A percentile compares a stretch with the other conserved stretches of the same genome.
Conservation (phyloP, 2,113 vertebrate genomes). For the Mugil cephalus region DNA sequence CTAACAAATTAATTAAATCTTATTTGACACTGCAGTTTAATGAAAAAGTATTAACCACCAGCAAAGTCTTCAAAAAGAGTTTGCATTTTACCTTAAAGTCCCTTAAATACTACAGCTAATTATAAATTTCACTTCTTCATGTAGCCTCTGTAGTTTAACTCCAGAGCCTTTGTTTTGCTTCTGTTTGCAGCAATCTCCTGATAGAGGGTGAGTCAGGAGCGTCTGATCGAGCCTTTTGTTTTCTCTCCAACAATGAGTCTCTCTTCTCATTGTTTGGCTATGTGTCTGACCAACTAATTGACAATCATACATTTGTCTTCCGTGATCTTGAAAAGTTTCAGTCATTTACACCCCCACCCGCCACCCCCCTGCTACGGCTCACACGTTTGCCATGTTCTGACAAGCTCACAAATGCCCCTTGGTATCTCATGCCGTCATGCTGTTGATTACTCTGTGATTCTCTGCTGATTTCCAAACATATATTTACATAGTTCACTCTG, state of each 20-base stretch:
- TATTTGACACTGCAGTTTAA: too few species aligned
- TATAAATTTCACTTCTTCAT: background rate
- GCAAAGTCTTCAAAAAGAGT: too few species aligned
- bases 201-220: constrained; percentile 3
- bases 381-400: background rate
- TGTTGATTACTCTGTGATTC: too few species aligned
- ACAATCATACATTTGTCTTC: constrained; percentile 80
- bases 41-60: too few species aligned
- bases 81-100: too few species aligned
- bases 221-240: constrained; percentile 73
- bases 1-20: too few species aligned
- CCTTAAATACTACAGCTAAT: too few species aligned
- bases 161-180: background rate
- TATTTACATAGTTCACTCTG: too few species aligned
- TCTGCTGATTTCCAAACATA: too few species aligned
- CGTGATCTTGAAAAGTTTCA: constrained; percentile 66
- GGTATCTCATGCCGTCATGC: too few species aligned
- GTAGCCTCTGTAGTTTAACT: constrained; percentile 18
- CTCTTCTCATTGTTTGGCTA: constrained; percentile 74
- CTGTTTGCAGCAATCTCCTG: background rate
- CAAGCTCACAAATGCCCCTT: constrained; percentile 17
- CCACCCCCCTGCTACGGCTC: too few species aligned
- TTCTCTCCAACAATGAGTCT: constrained; percentile 73
- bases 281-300: constrained; percentile 73
- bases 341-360: background rate